These are phyloP conservation scores for Trachurus trachurus DNA, from an alignment of 2,797 vertebrate species.

Conservation along the genomic window DNA sequence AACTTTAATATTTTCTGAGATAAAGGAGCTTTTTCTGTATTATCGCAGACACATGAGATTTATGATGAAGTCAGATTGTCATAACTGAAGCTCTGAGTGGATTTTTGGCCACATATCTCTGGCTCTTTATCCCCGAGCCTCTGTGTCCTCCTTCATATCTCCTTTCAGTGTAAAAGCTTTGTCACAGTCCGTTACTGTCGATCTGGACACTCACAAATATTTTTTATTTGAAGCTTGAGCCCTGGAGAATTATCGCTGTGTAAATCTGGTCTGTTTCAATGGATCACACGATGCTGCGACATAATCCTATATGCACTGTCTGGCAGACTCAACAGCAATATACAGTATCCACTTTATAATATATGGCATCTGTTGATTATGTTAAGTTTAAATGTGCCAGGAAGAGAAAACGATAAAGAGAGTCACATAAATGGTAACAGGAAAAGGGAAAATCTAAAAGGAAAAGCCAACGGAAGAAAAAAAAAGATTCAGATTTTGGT, in stretches of 20 bases:
- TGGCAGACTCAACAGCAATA: no score
- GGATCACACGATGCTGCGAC: constrained; percentile 44
- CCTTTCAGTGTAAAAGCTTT: constrained; percentile 26
- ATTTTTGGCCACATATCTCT: constrained; percentile 48
- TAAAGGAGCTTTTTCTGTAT: constrained; percentile 46
- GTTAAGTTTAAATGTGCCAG: neutral
- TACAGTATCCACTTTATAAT: neutral
- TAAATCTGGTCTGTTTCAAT: constrained; percentile 42
- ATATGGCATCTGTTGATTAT: constrained; percentile 2
- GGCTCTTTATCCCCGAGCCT: neutral
- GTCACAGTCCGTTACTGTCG: constrained; percentile 43
- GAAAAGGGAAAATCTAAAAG: no score
- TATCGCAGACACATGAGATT: constrained; percentile 51
- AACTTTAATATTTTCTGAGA: constrained; percentile 18
- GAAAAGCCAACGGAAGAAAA: no score
- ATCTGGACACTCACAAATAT: constrained; percentile 18
- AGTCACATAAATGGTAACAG: no score
- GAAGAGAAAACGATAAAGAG: neutral
- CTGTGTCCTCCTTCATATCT: constrained; percentile 9
- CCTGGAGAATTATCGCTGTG: constrained; percentile 51
- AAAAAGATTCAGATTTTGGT: no score
- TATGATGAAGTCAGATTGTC: constrained; percentile 42
- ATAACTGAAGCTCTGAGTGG: constrained; percentile 44
- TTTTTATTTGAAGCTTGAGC: constrained; percentile 24
- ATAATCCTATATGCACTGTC: constrained; percentile 15